These are phyloP conservation scores for Gastrophryne carolinensis DNA, from an alignment of 2,797 vertebrate genomes.

Conservation along the genomic window DNA sequence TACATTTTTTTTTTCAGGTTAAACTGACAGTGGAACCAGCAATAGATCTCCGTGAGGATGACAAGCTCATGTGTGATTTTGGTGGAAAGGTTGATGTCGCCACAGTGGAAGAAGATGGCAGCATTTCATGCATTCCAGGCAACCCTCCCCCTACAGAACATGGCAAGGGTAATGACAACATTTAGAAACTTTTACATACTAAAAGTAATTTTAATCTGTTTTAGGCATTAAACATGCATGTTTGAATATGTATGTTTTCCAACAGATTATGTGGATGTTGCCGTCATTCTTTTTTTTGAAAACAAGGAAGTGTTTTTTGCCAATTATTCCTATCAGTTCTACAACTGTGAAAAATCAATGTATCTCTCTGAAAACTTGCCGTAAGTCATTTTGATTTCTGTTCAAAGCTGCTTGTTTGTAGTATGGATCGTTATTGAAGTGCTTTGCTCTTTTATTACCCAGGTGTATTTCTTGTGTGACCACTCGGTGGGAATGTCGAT, in stretches of 20 bases:
- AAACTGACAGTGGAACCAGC: slow-evolving; percentile 68
- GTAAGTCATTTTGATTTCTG: slow-evolving; percentile 75
- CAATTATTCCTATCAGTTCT: slow-evolving; percentile 84
- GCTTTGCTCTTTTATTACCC: slow-evolving; percentile 25
- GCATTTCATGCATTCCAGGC: slow-evolving; percentile 63
- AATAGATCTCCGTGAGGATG: slow-evolving; percentile 59
- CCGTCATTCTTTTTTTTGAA: slow-evolving; percentile 71
- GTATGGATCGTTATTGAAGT: neutral
- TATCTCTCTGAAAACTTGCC: slow-evolving; percentile 84
- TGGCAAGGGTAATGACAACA: slow-evolving; percentile 76
- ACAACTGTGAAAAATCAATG: slow-evolving; percentile 88
- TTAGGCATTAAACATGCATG: too few species aligned
- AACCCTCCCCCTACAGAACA: slow-evolving; percentile 76
- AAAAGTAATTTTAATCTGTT: neutral
- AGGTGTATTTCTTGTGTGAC: slow-evolving; percentile 91
- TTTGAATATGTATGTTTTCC: slow-evolving; percentile 12
- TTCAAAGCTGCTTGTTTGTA: neutral
- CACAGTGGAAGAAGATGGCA: slow-evolving; percentile 49
- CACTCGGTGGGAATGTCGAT: slow-evolving; percentile 90
- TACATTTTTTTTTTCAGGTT: slow-evolving; percentile 60
- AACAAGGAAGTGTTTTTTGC: slow-evolving; percentile 74
- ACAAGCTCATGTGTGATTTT: slow-evolving; percentile 66
- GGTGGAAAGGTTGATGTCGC: slow-evolving; percentile 55
- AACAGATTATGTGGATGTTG: slow-evolving; percentile 85
- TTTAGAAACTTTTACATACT: neutral